A percentile compares a stretch with the other conserved stretches of the same genome.
Evolutionary conservation across 2,113 vertebrate genomes (phyloP).

Genomic region (Bettongia penicillata): DNA sequence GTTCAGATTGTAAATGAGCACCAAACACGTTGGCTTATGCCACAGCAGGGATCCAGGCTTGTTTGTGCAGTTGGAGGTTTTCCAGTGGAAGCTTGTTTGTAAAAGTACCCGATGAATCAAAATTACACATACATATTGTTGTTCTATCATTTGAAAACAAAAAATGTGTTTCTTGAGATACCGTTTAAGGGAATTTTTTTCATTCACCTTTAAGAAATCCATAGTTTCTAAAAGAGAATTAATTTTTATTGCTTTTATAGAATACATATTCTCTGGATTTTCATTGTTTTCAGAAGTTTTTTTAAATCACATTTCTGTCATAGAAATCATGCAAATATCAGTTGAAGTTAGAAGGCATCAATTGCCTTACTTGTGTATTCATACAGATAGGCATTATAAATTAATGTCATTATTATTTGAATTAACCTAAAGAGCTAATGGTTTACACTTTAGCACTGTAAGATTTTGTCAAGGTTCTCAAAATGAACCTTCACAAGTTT

Average conservation of each 20-base stretch:
- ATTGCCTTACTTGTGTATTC: not conserved
- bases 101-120: slow-evolving; percentile 55
- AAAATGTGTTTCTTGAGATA: slow-evolving; percentile 57
- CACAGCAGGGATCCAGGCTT: slow-evolving; percentile 66
- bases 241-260: slow-evolving; percentile 66
- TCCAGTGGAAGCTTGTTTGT: slow-evolving; percentile 68
- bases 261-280: slow-evolving; percentile 59
- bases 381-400: not conserved
- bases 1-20: slow-evolving; percentile 71
- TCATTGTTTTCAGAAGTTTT: slow-evolving; percentile 60
- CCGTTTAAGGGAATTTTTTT: slow-evolving; percentile 58
- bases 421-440: not conserved
- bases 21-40: slow-evolving; percentile 62
- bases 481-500: slow-evolving; percentile 56
- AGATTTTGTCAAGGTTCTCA: slow-evolving; percentile 42
- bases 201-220: slow-evolving; percentile 64
- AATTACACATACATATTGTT: slow-evolving; percentile 62
- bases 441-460: slow-evolving; percentile 36
- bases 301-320: slow-evolving; percentile 56
- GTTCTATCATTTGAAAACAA: slow-evolving; percentile 65
- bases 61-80: slow-evolving; percentile 47
- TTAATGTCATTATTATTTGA: not conserved
- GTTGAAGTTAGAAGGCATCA: not conserved
- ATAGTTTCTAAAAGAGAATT: slow-evolving; percentile 54
- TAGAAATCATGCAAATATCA: slow-evolving; percentile 52